phyloP scores from a whole-genome alignment of 2,797 vertebrate genomes.

The Pangasius macronema region DNA sequence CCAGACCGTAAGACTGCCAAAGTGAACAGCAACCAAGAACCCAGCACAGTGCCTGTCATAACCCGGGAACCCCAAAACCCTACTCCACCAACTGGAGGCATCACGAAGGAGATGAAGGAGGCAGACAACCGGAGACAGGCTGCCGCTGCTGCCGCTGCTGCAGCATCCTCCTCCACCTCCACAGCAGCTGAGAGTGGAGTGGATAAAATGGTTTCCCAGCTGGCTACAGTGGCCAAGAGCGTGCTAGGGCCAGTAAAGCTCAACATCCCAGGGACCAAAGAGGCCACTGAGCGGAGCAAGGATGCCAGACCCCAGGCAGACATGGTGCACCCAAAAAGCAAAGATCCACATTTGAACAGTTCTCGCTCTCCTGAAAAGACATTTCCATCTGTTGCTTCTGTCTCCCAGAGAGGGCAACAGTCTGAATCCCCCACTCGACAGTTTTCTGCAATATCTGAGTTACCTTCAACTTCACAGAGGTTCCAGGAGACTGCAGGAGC shows the following conservation, averaged over 20 bases:
- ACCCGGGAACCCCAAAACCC: conserved; percentile 54
- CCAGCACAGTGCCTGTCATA: conserved; percentile 31
- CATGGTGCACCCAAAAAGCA: conserved; percentile 61
- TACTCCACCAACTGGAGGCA: conserved; percentile 66
- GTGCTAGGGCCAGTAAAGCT: conserved; percentile 79
- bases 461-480: conserved; percentile 39
- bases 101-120: conserved; percentile 77
- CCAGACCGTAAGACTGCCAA: conserved; percentile 55
- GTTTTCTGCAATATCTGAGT: conserved; percentile 60
- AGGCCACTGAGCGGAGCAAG: conserved; percentile 65
- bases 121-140: conserved; percentile 65
- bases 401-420: conserved; percentile 57
- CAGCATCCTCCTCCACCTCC: conserved; percentile 39
- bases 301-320: conserved; percentile 55
- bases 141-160: conserved; percentile 52
- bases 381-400: conserved; percentile 34
- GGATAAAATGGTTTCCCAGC: conserved; percentile 70
- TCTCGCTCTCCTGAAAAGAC: conserved; percentile 34
- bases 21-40: conserved; percentile 39
- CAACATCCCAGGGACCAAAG: conserved; percentile 61
- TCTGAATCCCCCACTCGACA: conserved; percentile 55
- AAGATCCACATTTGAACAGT: conserved; percentile 54
- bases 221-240: conserved; percentile 74
- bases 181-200: conserved; percentile 59
- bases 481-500: conserved; percentile 54